Evolutionary conservation across 2,888 invertebrate genomes (phyloP).

Genomic region (Neria commutata): DNA sequence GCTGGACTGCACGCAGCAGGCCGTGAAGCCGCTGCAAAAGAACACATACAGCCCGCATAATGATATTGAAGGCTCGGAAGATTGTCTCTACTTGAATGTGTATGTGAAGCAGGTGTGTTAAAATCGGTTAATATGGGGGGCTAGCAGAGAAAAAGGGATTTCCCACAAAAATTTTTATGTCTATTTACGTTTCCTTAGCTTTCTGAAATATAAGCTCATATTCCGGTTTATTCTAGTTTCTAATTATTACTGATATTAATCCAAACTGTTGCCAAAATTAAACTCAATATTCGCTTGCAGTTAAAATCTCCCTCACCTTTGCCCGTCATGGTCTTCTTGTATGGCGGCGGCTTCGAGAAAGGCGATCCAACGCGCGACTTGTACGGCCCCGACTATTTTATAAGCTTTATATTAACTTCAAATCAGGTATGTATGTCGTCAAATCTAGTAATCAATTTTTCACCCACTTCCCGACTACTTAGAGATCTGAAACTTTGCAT

Average conservation of each 20-base stretch:
- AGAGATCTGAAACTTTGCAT: no score
- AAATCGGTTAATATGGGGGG: background rate
- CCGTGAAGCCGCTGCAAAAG: constrained; percentile 54
- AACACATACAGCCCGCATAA: constrained; percentile 47
- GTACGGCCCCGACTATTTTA: constrained; percentile 62
- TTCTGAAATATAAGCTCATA: no score
- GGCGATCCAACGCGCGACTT: constrained; percentile 57
- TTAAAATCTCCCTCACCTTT: constrained; percentile 32
- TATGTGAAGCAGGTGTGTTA: constrained; percentile 51
- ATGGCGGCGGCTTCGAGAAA: constrained; percentile 63
- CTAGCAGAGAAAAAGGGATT: background rate
- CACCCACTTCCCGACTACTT: no score
- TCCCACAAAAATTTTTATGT: background rate
- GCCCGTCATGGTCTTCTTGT: constrained; percentile 63
- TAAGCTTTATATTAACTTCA: no score
- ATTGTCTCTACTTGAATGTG: constrained; percentile 65
- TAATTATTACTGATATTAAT: background rate
- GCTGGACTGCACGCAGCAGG: constrained; percentile 54
- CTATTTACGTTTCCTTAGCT: no score
- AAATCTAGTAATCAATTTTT: no score
- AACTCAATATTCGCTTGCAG: background rate
- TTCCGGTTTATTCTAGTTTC: no score
- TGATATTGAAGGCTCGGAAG: constrained; percentile 61
- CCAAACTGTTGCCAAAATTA: background rate
- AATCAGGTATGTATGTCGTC: no score